Base-by-base conservation (phyloP, 1,140 invertebrate genomes). In the Rhizoglyphus robini region DNA sequence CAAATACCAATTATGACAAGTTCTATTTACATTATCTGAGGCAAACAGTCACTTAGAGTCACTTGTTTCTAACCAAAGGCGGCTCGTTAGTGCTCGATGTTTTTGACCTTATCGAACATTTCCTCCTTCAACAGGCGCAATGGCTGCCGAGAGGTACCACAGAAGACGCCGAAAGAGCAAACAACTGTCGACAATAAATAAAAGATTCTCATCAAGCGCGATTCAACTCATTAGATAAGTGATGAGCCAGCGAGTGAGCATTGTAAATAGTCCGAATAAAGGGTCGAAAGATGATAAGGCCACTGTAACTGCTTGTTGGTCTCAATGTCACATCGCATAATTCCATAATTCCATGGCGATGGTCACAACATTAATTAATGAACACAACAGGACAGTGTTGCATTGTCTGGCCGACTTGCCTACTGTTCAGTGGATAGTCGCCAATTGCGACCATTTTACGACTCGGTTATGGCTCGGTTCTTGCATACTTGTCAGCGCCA, bases 131-230 rank as follows among this genome's bases (percentile, higher is more conserved):
- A 15, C 23, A 23, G n/a, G n/a, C n/a, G n/a, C n/a, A 46, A 23
- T 46, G 41, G 41, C 41, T 15, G 41, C 41, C 15, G 41, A 46
- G 15, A 46, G 41, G 41, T 15, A n/a, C n/a, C n/a, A n/a, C n/a
- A n/a, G n/a, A n/a, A n/a, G n/a, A n/a, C n/a, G n/a, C n/a, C n/a
- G n/a, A n/a, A n/a, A n/a, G n/a, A n/a, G n/a, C n/a, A n/a, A n/a
- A n/a, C n/a, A 8, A 20, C 51, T 54, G 51, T 32, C 15, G 51
- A 54, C 51, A 54, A 54, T 54, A 54, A 54, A 54, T 54, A 54
- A 54, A 54, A 54, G 51, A 54, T 54, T 54, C 51, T 54, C 51
- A 54, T 54, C 51, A 27, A 8, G 23, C 8, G 8, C 51, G 5
- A 54, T 20, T 8, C 51, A 32, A 54, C 51, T 54, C 51, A 54